Evolutionary conservation across 2,888 invertebrate genomes (phyloP).

Genomic region (Caenorhabditis sp.): DNA sequence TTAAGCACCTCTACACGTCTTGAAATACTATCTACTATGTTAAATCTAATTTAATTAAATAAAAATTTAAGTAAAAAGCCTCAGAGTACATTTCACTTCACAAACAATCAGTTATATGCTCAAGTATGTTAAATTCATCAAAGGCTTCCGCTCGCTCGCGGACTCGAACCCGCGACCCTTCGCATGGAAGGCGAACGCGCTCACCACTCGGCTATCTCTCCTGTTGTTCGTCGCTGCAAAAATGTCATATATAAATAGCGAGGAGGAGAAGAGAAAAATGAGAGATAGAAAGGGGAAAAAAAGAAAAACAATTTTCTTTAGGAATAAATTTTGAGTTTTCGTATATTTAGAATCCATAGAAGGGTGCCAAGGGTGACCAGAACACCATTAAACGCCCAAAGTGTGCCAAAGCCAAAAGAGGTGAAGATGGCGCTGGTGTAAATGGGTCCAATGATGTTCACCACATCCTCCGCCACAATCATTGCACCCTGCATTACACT

Average conservation of each 20-base stretch:
- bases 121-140: constrained; percentile 23
- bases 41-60: too few species aligned
- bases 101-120: constrained; percentile 42
- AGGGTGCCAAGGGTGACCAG: constrained; percentile 31
- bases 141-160: constrained; percentile 4
- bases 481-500: constrained; percentile 45
- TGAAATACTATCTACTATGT: too few species aligned
- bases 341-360: constrained; percentile 33
- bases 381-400: constrained; percentile 43
- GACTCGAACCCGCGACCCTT: not conserved
- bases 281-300: too few species aligned
- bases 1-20: too few species aligned
- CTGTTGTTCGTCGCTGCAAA: not conserved
- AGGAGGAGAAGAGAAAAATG: not conserved
- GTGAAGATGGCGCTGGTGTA: constrained; percentile 41
- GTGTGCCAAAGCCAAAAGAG: constrained; percentile 27
- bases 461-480: constrained; percentile 39
- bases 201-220: not conserved
- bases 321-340: constrained; percentile 25
- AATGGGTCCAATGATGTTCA: constrained; percentile 36
- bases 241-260: not conserved
- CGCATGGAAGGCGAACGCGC: not conserved
- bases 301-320: constrained; percentile 4
- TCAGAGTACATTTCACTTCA: constrained; percentile 31
- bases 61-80: constrained; percentile 22